These are phyloP conservation scores for Heliconius aoede DNA, from an alignment of 2,888 invertebrate species.

Conservation along the genomic window DNA sequence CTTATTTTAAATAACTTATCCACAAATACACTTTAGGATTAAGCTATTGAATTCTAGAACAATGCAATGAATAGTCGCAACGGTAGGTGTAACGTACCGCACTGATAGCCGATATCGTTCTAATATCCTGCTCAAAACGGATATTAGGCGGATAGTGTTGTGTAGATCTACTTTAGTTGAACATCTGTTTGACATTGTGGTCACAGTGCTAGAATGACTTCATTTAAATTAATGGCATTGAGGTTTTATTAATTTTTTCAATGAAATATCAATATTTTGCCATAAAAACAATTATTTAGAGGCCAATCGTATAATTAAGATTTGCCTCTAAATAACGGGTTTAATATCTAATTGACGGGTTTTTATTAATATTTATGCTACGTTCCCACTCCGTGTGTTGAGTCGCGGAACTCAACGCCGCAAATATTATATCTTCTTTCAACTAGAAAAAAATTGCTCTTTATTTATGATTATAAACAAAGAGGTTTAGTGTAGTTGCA, in stretches of 20 bases:
- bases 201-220: not conserved
- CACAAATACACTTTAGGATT: not conserved
- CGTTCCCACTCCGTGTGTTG: not conserved
- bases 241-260: too few species aligned
- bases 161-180: not conserved
- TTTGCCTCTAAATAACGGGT: too few species aligned
- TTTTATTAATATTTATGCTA: too few species aligned
- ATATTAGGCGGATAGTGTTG: conserved; percentile 9
- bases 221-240: not conserved
- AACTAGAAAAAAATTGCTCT: too few species aligned
- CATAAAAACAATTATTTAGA: too few species aligned
- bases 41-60: not conserved
- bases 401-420: not conserved
- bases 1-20: not conserved
- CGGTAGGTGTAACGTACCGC: not conserved
- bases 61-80: not conserved
- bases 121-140: conserved; percentile 16
- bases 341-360: too few species aligned
- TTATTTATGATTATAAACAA: not conserved
- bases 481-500: not conserved
- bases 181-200: not conserved
- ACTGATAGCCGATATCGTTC: conserved; percentile 21
- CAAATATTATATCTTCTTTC: too few species aligned
- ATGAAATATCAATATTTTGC: too few species aligned
- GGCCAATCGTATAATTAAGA: too few species aligned